Conservation (phyloP, 2,888 invertebrate species). For the Plebejus melissa region DNA sequence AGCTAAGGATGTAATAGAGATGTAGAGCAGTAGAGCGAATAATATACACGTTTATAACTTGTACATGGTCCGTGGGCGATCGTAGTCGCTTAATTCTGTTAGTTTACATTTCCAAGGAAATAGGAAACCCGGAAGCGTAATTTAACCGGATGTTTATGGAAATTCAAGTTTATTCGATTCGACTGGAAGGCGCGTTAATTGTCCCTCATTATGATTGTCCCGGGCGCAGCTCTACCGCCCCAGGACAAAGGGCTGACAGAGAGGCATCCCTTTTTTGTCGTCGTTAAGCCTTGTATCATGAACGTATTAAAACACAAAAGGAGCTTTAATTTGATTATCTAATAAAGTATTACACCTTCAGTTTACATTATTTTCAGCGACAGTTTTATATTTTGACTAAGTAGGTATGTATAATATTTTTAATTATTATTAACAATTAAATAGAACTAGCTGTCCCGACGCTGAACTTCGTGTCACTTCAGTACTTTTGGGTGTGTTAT, state of each 20-base stretch:
- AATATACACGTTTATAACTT: not conserved
- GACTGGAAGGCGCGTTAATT: not conserved
- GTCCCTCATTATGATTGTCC: conserved; percentile 2
- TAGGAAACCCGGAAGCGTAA: not conserved
- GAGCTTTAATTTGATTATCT: not conserved
- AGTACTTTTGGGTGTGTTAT: too few species aligned
- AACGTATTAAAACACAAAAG: not conserved
- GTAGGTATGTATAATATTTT: too few species aligned
- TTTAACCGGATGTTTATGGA: not conserved
- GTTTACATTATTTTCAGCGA: too few species aligned
- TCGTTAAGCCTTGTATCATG: not conserved
- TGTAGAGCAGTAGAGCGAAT: not conserved
- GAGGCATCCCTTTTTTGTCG: not conserved
- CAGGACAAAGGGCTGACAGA: not conserved
- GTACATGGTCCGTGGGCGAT: too few species aligned
- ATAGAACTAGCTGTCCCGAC: not conserved
- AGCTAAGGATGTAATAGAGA: not conserved
- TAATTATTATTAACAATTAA: not conserved
- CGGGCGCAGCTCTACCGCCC: not conserved
- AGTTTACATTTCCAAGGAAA: not conserved
- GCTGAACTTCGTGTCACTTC: too few species aligned
- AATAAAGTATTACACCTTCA: too few species aligned
- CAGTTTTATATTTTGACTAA: not conserved
- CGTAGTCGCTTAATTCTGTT: not conserved
- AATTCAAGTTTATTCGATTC: not conserved